These are phyloP conservation scores for Cryptotis parvus DNA, from an alignment of 2,113 vertebrate genomes.

Conservation along the genomic window DNA sequence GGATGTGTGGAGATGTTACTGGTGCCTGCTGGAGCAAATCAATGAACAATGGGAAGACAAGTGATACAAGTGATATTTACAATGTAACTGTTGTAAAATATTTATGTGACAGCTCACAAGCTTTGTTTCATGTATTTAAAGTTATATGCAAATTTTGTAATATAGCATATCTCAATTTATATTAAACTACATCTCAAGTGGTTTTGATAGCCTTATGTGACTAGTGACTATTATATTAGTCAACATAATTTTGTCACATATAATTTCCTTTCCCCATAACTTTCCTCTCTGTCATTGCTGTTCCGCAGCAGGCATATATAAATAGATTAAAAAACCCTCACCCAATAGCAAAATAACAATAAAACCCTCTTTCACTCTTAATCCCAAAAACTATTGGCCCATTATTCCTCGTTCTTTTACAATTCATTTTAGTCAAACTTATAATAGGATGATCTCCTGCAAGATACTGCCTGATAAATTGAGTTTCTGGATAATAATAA, in stretches of 20 bases:
- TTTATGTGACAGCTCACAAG: not conserved
- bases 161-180: not conserved
- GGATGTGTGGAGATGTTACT: too few relatives aligned
- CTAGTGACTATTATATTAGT: not conserved
- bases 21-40: too few relatives aligned
- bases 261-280: not conserved
- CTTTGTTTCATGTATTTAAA: conserved; percentile 30
- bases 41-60: too few relatives aligned
- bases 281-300: not conserved
- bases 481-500: not conserved
- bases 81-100: too few relatives aligned
- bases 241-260: not conserved
- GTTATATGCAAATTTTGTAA: not conserved
- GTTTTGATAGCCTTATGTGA: not conserved
- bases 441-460: not conserved
- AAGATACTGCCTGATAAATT: not conserved
- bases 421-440: conserved; percentile 36
- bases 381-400: not conserved
- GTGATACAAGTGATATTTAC: too few relatives aligned
- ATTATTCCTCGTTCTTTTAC: conserved; percentile 11
- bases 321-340: not conserved
- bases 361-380: conserved; percentile 13
- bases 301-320: not conserved
- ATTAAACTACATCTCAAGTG: not conserved
- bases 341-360: not conserved